A percentile compares a stretch with the other conserved stretches of the same genome.
Evolutionary conservation across 2,888 invertebrate genomes (phyloP).

Genomic region (Drosophila robusta): DNA sequence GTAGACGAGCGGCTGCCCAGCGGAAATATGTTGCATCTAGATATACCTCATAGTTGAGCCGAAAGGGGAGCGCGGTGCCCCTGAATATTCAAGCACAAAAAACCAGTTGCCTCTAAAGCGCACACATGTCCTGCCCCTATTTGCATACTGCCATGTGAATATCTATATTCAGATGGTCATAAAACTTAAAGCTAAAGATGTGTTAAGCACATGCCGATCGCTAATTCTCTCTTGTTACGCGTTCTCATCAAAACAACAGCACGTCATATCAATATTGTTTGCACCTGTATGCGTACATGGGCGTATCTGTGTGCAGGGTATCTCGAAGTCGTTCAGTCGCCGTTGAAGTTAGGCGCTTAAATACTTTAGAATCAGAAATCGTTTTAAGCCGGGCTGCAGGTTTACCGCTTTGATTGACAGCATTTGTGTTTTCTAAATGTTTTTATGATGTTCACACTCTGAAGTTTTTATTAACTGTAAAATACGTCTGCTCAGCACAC

Average conservation of each 20-base stretch:
- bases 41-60: conserved; percentile 20
- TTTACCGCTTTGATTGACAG: conserved; percentile 5
- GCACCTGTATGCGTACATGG: no score
- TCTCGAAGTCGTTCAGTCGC: background rate
- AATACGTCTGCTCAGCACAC: background rate
- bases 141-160: conserved; percentile 39
- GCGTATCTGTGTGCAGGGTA: background rate
- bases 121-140: conserved; percentile 39
- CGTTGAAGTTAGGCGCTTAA: no score
- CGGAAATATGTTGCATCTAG: conserved; percentile 54
- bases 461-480: background rate
- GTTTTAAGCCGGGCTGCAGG: no score
- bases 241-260: conserved; percentile 2
- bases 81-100: background rate
- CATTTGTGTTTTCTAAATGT: conserved; percentile 17
- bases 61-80: background rate
- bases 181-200: conserved; percentile 71
- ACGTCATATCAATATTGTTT: no score
- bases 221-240: background rate
- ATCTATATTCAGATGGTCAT: conserved; percentile 40
- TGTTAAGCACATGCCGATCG: conserved; percentile 69
- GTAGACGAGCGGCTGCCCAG: conserved; percentile 21
- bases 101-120: conserved; percentile 42
- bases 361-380: no score
- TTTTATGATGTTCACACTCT: conserved; percentile 3